phyloP scores from a whole-genome alignment of 2,797 vertebrate species.

The Enteromius trimaculatus region DNA sequence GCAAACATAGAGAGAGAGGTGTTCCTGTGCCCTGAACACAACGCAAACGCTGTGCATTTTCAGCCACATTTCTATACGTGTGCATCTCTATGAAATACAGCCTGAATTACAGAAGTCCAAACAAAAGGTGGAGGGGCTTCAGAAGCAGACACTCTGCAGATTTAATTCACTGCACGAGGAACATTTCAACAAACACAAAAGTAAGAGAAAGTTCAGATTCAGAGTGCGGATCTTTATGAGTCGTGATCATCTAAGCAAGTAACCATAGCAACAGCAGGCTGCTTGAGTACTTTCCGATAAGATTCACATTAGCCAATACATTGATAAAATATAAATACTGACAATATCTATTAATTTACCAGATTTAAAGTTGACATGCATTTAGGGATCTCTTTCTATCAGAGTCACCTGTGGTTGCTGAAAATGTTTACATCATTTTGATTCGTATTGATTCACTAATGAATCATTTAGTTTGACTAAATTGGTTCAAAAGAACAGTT shows the following conservation, averaged over 20 bases:
- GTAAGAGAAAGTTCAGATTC: neutral
- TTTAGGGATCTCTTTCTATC: neutral
- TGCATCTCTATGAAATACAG: neutral
- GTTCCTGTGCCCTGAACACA: neutral
- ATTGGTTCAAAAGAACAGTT: neutral
- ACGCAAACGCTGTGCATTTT: neutral
- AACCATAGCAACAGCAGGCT: constrained; percentile 31
- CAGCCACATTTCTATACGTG: neutral
- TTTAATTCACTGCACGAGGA: neutral
- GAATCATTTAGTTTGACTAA: neutral
- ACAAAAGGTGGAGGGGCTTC: neutral
- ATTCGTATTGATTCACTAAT: neutral
- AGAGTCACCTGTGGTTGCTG: neutral
- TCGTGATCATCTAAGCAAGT: neutral
- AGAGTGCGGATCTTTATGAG: neutral
- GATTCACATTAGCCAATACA: neutral
- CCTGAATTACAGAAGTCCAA: neutral
- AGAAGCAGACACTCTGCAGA: neutral
- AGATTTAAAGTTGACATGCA: neutral
- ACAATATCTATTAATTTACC: neutral
- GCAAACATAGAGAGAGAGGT: neutral
- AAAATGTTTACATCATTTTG: neutral
- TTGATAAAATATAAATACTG: neutral
- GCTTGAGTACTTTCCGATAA: neutral
- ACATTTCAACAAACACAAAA: constrained; percentile 1